A percentile compares a stretch with the other conserved stretches of the same genome.
Conservation (phyloP, 2,797 vertebrate species). For the Setipinna tenuifilis region DNA sequence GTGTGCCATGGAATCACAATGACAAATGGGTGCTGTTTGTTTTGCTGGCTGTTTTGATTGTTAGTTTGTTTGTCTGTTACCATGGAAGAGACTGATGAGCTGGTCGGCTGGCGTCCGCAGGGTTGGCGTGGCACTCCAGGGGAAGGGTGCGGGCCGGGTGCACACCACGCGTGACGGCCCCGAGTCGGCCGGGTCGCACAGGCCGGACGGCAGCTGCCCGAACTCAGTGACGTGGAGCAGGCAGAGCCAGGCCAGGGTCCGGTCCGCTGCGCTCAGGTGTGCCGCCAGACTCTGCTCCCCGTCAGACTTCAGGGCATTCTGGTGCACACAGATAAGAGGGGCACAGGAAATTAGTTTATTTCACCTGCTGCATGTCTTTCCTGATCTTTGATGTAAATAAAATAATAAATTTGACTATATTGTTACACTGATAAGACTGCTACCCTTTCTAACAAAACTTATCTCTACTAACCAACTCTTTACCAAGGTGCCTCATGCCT, state of each 20-base stretch:
- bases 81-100: conserved; percentile 85
- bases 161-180: conserved; percentile 84
- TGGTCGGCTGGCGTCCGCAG: conserved; percentile 79
- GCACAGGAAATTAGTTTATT: neutral
- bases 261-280: conserved; percentile 79
- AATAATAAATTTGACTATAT: too few relatives aligned
- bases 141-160: conserved; percentile 84
- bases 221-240: conserved; percentile 93
- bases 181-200: conserved; percentile 84
- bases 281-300: conserved; percentile 71
- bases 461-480: too few relatives aligned
- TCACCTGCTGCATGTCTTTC: too few relatives aligned
- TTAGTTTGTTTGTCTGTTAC: conserved; percentile 62
- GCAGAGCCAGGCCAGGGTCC: conserved; percentile 88
- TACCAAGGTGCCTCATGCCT: too few relatives aligned
- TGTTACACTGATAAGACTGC: too few relatives aligned
- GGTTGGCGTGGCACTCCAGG: conserved; percentile 81
- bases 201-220: conserved; percentile 78
- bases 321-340: conserved; percentile 40
- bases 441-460: too few relatives aligned
- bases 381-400: too few relatives aligned
- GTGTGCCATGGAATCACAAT: too few relatives aligned
- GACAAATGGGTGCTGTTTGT: too few relatives aligned
- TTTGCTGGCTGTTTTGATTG: neutral
- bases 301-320: conserved; percentile 83